Percentiles rank a stretch among this genome's conserved stretches.
Evolutionary conservation across 92 coral and sea anemone genomes (phyloP).

Genomic region (Zoanthus solanderi): DNA sequence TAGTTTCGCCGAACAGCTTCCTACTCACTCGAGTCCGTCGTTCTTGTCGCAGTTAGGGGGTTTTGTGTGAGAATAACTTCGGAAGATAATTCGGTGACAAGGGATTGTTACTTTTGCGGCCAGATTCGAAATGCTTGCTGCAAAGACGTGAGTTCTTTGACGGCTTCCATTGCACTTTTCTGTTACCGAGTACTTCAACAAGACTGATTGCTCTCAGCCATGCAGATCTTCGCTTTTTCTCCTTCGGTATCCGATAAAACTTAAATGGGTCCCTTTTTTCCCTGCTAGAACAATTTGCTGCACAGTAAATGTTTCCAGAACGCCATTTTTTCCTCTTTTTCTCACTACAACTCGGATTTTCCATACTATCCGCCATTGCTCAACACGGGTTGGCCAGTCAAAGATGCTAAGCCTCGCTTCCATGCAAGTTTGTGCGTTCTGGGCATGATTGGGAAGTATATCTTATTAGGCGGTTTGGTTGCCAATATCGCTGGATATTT

Average conservation of each 20-base stretch:
- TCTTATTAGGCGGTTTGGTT: no score
- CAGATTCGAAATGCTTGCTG: slow-evolving; percentile 38
- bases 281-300: slow-evolving; percentile 24
- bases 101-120: slow-evolving; percentile 42
- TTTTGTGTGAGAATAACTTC: slow-evolving; percentile 16
- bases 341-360: neutral
- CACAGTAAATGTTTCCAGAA: slow-evolving; percentile 30
- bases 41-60: neutral
- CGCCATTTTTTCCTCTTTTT: slow-evolving; percentile 10
- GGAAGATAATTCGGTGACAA: slow-evolving; percentile 32
- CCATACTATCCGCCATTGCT: slow-evolving; percentile 25
- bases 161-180: slow-evolving; percentile 30
- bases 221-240: slow-evolving; percentile 23
- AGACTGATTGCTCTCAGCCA: slow-evolving; percentile 35
- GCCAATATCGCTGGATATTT: no score
- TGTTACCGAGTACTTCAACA: slow-evolving; percentile 1
- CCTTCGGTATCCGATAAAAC: slow-evolving; percentile 42
- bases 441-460: slow-evolving; percentile 11
- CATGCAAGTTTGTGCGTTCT: slow-evolving; percentile 16
- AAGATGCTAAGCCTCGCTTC: slow-evolving; percentile 7
- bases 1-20: neutral
- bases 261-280: slow-evolving; percentile 24
- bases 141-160: slow-evolving; percentile 42
- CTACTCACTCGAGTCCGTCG: slow-evolving; percentile 6
- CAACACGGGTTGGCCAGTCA: slow-evolving; percentile 21